Percentiles rank a stretch among this genome's conserved stretches.
Conservation (phyloP, 2,888 invertebrate species). For the Molorchus minor region DNA sequence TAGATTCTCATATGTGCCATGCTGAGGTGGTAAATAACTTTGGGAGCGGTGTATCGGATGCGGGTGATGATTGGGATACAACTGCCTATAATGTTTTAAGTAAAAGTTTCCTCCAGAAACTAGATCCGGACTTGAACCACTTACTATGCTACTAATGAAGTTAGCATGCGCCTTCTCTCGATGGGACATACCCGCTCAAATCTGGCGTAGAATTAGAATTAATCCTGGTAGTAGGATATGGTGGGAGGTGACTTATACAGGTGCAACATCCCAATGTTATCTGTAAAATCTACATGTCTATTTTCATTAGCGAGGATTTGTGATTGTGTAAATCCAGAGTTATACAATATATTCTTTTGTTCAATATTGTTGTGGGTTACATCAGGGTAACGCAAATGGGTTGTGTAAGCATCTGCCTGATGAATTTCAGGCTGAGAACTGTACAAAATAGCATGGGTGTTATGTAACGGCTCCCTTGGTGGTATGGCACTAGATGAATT, state of each 20-base stretch:
- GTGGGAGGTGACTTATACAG: slow-evolving; percentile 86
- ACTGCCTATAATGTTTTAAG: slow-evolving; percentile 59
- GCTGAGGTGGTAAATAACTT: slow-evolving; percentile 61
- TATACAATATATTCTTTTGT: slow-evolving; percentile 50
- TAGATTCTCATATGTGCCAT: slow-evolving; percentile 72
- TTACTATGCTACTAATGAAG: slow-evolving; percentile 66
- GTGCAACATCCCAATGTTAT: slow-evolving; percentile 70
- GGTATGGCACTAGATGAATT: slow-evolving; percentile 65
- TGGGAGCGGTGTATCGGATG: slow-evolving; percentile 60
- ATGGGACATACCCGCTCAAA: slow-evolving; percentile 77
- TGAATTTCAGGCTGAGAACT: slow-evolving; percentile 82
- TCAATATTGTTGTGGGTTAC: slow-evolving; percentile 68
- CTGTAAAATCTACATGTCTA: slow-evolving; percentile 53
- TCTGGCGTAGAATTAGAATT: slow-evolving; percentile 88
- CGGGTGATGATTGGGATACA: slow-evolving; percentile 50
- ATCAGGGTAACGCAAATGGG: slow-evolving; percentile 70
- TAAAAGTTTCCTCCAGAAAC: slow-evolving; percentile 77
- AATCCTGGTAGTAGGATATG: slow-evolving; percentile 80
- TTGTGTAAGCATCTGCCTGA: slow-evolving; percentile 62
- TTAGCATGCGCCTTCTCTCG: slow-evolving; percentile 55
- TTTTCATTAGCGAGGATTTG: slow-evolving; percentile 50
- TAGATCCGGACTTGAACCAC: slow-evolving; percentile 81
- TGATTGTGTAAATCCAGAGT: slow-evolving; percentile 48
- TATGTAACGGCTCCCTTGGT: slow-evolving; percentile 44
- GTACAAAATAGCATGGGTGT: slow-evolving; percentile 64